Base-by-base conservation (phyloP, 2,113 vertebrate species). In the Oreochromis tanganicae region DNA sequence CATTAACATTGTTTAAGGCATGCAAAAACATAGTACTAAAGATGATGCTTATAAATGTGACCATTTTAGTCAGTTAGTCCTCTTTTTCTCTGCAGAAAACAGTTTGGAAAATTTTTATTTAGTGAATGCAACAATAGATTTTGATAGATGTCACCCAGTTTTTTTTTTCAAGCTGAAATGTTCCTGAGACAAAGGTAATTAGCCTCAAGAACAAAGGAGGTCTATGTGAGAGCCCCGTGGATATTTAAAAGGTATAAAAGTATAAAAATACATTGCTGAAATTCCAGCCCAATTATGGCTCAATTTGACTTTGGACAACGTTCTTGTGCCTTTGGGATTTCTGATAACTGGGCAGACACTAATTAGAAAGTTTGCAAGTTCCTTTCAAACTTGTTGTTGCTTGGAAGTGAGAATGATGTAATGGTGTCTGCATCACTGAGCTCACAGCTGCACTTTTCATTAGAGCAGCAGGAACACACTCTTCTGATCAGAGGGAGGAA, bases 331-430 rank as follows among this genome's bases (percentile, higher is more conserved):
- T 55, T 9, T 52, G 34, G 66, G 89, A 89, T 89, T 80, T 41
- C 52, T 73, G 81, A 91, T 61, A 86, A 83, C 46, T 46, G 55
- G 38, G 24, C 41, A 55, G 29, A 90, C 85, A 14, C 24, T 83
- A 83, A 93, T 91, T 87, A 91, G 41, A 38, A 88, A 91, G 91
- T 89, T 80, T 61, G 63, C 57, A 29, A 81, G 79, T 82, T 84
- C 50, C 46, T 61, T 50, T 85, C 78, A 59, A 79, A 89, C 59
- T 85, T 29, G 41, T 17, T 14, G 5, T 1, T 41, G 9, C 78
- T 52, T 6, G 50, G 66, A 85, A 24, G 75, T 27, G 87, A 66
- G 83, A 19, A 16, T 80, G 89, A 91, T 29, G 81, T 87, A 32
- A 87, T 12, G 4, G 78, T 48, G 32, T 68, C 85, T 81, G 83